These are phyloP conservation scores for Pseudomyrmex gracilis DNA, from an alignment of 1,140 invertebrate species.

Conservation along the genomic window DNA sequence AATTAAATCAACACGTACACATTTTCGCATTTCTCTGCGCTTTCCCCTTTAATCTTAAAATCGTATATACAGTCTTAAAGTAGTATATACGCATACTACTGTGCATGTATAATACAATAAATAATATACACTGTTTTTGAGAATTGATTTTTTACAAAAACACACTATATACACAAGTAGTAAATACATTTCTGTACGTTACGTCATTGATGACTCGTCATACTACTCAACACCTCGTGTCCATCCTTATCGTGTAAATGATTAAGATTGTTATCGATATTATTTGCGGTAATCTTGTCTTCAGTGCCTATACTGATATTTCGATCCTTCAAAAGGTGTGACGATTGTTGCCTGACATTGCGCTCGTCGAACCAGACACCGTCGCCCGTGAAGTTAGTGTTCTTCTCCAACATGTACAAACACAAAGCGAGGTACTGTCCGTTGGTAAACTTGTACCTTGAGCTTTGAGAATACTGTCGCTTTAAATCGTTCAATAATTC, in stretches of 20 bases:
- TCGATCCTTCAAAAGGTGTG: background rate
- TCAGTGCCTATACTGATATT: background rate
- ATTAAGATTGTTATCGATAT: background rate
- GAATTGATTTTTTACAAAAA: conserved; percentile 22
- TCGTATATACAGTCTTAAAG: too few relatives aligned
- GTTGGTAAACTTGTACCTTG: conserved; percentile 55
- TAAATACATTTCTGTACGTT: conserved; percentile 29
- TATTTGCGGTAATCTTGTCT: background rate
- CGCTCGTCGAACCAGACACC: conserved; percentile 70
- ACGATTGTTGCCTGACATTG: background rate
- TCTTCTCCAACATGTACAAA: conserved; percentile 78
- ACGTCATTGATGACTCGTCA: background rate
- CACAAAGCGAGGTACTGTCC: conserved; percentile 76
- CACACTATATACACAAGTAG: conserved; percentile 19
- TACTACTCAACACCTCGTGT: background rate
- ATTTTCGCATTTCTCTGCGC: background rate
- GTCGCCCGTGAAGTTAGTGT: conserved; percentile 78
- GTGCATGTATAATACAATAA: too few relatives aligned
- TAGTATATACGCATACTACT: too few relatives aligned
- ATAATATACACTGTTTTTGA: background rate
- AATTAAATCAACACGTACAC: background rate
- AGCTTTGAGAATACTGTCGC: conserved; percentile 50
- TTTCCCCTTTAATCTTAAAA: background rate
- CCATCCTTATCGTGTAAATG: background rate
- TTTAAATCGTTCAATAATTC: conserved; percentile 70